These are phyloP conservation scores for Scolopax rusticola DNA, from an alignment of 2,797 vertebrate species.

Conservation along the genomic window DNA sequence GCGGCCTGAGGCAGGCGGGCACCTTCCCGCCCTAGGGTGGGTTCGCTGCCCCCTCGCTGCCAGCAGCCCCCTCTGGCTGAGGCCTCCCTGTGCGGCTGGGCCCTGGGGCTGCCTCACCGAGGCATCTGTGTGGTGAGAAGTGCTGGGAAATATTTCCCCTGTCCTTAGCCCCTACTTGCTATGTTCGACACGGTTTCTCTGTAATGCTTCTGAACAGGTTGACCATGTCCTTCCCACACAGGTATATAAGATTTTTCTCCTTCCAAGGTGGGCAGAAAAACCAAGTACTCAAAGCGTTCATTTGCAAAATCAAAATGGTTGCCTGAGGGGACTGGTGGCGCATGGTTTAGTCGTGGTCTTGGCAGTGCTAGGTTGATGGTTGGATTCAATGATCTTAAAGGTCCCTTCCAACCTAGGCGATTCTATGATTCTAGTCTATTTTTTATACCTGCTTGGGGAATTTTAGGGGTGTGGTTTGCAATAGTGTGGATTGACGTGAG, in stretches of 20 bases:
- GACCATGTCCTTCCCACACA: not conserved
- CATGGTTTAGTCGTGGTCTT: not conserved
- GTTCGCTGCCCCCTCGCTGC: not conserved
- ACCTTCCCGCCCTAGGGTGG: too few relatives aligned
- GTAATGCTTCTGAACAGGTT: accelerated
- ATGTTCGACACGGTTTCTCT: accelerated
- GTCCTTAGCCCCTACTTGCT: accelerated
- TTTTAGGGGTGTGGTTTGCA: accelerated
- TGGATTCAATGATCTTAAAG: not conserved
- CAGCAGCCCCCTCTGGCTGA: too few relatives aligned
- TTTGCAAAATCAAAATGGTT: not conserved
- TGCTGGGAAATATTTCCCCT: accelerated
- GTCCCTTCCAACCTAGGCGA: not conserved
- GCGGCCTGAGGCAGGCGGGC: too few relatives aligned
- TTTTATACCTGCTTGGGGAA: not conserved
- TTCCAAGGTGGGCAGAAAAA: not conserved
- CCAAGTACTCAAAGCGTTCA: accelerated
- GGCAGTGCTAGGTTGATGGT: not conserved
- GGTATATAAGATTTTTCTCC: accelerated
- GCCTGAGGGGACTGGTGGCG: not conserved
- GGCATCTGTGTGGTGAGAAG: not conserved
- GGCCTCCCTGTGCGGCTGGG: accelerated
- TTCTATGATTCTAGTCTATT: not conserved
- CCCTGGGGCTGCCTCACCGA: accelerated
- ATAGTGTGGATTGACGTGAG: accelerated